Base-by-base conservation (phyloP, 1,140 invertebrate species). In the Solen grandis region DNA sequence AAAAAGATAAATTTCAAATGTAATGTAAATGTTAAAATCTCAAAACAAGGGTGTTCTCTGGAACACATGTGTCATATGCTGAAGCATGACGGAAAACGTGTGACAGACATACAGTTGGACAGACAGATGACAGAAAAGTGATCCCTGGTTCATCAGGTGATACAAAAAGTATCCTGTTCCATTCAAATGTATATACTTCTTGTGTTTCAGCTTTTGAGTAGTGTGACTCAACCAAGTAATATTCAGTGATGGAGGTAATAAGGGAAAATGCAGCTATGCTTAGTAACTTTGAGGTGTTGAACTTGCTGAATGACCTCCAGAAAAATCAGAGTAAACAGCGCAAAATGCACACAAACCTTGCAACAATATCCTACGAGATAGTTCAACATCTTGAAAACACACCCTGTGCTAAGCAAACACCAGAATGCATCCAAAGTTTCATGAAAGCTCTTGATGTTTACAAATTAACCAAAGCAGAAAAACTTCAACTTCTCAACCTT, bases 361-460 rank as follows among this genome's bases (percentile, higher is more conserved):
- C 96, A 19, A 96, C 96, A 50, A 95, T 97, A 68, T 95, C 95
- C 19, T 97, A 96, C 92, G 94, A 95, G 93, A 96, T 96, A 14
- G 76, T 84, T 22, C 94, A 95, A 88, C 96, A 96, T 90, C 91
- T 97, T 65, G 95, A 97, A 92, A 94, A 95, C 59, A 96, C 94
- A 36, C 94, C 95, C 0, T 96, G 95, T 89, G 94, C 93, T 74
- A 93, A 93, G 75, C 95, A 96, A 84, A 94, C 85, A 84, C 91
- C 94, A 22, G 94, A 95, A 76, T 93, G 92, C 69, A 95, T 97
- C 27, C 86, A 90, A 33, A 92, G 94, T 41, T 95, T 96, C 87
- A 88, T 97, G 68, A 94, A 94, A 88, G 94, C 94, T 13, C 91
- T 96, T 72, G 93, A 95, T 88, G 84, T 93, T 22, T 96, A 95